A percentile compares a stretch with the other conserved stretches of the same genome.
Evolutionary conservation across 23 tunicate species (phyloP).

Genomic region (Trididemnum miniatum): DNA sequence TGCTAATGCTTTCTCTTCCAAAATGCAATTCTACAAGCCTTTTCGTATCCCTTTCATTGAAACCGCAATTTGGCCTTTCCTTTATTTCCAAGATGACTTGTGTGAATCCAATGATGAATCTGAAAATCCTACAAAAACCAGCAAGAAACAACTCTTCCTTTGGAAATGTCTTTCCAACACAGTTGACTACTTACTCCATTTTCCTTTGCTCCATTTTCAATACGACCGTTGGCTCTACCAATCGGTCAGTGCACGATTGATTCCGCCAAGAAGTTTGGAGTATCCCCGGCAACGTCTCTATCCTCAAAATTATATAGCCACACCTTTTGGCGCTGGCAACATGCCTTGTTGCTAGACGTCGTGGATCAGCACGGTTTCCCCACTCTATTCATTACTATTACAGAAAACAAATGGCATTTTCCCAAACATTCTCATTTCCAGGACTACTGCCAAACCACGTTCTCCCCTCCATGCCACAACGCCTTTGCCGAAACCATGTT

Average conservation of each 20-base stretch:
- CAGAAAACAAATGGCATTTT: not conserved
- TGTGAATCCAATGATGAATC: not conserved
- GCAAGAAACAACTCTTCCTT: not conserved
- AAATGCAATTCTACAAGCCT: not conserved
- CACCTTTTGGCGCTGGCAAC: not conserved
- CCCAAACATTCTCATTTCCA: not conserved
- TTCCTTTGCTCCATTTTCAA: not conserved
- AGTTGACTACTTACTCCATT: not conserved
- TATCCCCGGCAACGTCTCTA: not conserved
- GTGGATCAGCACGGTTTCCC: not conserved
- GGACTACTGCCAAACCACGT: not conserved
- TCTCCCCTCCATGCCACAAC: not conserved
- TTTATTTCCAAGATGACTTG: not conserved
- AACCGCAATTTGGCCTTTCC: not conserved
- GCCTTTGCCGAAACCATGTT: not conserved
- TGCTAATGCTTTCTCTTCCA: not conserved
- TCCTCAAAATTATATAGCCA: not conserved
- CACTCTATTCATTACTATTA: not conserved
- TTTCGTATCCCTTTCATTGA: not conserved
- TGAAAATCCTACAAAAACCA: not conserved
- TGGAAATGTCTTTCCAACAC: not conserved
- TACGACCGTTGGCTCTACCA: not conserved
- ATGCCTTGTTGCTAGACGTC: not conserved
- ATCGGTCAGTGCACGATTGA: not conserved
- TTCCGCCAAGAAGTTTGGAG: not conserved